Evolutionary conservation across 2,888 invertebrate genomes (phyloP).

Genomic region (Cyaniris semiargus): DNA sequence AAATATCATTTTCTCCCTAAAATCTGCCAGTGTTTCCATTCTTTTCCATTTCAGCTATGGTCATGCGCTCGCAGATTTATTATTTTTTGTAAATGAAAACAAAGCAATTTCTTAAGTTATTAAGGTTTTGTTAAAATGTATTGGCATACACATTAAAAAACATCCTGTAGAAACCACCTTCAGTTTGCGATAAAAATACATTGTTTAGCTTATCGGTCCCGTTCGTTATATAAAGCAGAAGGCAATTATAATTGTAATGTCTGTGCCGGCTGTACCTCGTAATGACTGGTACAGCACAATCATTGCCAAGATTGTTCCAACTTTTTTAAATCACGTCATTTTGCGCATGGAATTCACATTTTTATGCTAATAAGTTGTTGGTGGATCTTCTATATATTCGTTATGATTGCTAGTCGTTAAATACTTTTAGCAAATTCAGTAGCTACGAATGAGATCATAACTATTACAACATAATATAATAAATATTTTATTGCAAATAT

Average conservation of each 20-base stretch:
- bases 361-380: slow-evolving; percentile 4
- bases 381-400: too few species aligned
- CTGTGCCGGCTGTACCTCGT: slow-evolving; percentile 40
- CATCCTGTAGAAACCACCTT: background rate
- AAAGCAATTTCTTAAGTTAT: too few species aligned
- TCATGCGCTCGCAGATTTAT: too few species aligned
- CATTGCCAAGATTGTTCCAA: slow-evolving; percentile 17
- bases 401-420: too few species aligned
- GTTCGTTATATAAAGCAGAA: slow-evolving; percentile 20
- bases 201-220: slow-evolving; percentile 1
- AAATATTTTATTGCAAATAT: too few species aligned
- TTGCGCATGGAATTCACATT: background rate
- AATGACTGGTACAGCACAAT: slow-evolving; percentile 45
- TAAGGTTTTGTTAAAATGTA: too few species aligned
- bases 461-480: too few species aligned
- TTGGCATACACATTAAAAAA: background rate
- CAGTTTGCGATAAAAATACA: slow-evolving; percentile 9
- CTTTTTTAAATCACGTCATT: slow-evolving; percentile 3
- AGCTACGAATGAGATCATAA: background rate
- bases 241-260: slow-evolving; percentile 17
- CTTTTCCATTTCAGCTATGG: too few species aligned
- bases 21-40: too few species aligned
- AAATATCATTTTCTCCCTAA: too few species aligned
- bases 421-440: too few species aligned
- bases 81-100: too few species aligned